Evolutionary conservation across 2,888 invertebrate genomes (phyloP).

Genomic region (Coelinius sp.): DNA sequence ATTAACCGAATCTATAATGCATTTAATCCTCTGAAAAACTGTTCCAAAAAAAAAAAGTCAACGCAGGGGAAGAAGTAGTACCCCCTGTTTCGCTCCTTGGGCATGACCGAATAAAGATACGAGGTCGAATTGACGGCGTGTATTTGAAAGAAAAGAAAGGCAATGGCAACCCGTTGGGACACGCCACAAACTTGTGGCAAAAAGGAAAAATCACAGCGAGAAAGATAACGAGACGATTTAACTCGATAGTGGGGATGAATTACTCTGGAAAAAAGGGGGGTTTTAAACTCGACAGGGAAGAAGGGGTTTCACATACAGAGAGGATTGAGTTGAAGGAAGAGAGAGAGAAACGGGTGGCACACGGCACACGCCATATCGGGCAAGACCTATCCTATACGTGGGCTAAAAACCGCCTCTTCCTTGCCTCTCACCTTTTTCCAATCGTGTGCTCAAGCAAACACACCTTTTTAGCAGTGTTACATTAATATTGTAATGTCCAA

Average conservation of each 20-base stretch:
- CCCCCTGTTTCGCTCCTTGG: constrained; percentile 41
- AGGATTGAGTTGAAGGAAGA: constrained; percentile 29
- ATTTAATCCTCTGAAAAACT: too few species aligned
- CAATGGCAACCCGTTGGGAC: constrained; percentile 22
- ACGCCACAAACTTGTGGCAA: constrained; percentile 18
- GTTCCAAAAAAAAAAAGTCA: too few species aligned
- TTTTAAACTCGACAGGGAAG: constrained; percentile 28
- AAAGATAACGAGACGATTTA: constrained; percentile 42
- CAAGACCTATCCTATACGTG: constrained; percentile 66
- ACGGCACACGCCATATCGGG: constrained; percentile 69
- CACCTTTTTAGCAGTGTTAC: constrained; percentile 69
- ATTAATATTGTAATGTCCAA: constrained; percentile 67
- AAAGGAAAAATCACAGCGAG: constrained; percentile 23
- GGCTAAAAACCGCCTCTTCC: constrained; percentile 60
- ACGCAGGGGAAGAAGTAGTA: constrained; percentile 20
- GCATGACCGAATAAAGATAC: constrained; percentile 58
- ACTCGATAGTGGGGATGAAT: constrained; percentile 39
- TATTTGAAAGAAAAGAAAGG: constrained; percentile 35
- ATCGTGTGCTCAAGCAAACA: constrained; percentile 58
- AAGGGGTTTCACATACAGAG: constrained; percentile 21
- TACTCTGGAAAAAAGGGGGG: background rate
- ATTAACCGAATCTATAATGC: too few species aligned
- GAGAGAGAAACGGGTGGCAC: constrained; percentile 50
- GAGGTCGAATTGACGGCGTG: constrained; percentile 51
- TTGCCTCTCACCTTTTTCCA: constrained; percentile 47